Evolutionary conservation across 2,888 invertebrate species (phyloP), one percentile per base, ranked within the genome.

Genomic region (Caenorhabditis doughertyi): DNA sequence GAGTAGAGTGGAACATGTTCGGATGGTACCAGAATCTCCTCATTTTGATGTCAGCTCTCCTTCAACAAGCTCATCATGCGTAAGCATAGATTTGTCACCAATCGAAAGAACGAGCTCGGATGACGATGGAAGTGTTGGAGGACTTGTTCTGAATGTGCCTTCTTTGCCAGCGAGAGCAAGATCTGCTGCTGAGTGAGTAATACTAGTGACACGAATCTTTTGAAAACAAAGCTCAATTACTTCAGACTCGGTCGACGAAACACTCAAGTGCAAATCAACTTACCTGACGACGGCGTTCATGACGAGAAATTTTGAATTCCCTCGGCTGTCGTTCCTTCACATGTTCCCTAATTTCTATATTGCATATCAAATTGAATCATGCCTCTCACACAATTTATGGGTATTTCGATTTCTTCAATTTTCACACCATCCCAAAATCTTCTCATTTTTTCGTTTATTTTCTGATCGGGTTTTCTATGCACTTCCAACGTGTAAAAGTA

Each of bases 21-120:
- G 65, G 8, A 39, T 25, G 9, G 49, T 21, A 9, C 32, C 58
- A 21, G 76, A 76, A 5, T 76, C 60, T 0, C 76, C 76, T 0
- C 67, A 76, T n/a, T 76, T 76, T 51, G 67, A 58, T 21, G 18
- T 72, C 18, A 56, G 76, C 27, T 67, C 71, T 11, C 76, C 81
- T 0, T 72, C 81, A 11, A 81, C 81, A 0, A 81, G 56, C n/a
- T 77, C 81, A 4, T 81, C 81, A 2, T 81, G 76, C 29, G 77
- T 81, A 0, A 76, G 76, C 25, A 76, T 76, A 58, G 76, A 76
- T 21, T 16, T 76, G 5, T 51, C 67, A 13, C 76, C 76, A 5
- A 25, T 67, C 27, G 76, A 76, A 21, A 51, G 49, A 42, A 35
- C 58, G n/a, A 60, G 51, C 44, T 76, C 76, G n/a, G n/a, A n/a